These are phyloP conservation scores for Drosophila orena DNA, from an alignment of 1,140 invertebrate species.

Conservation along the genomic window DNA sequence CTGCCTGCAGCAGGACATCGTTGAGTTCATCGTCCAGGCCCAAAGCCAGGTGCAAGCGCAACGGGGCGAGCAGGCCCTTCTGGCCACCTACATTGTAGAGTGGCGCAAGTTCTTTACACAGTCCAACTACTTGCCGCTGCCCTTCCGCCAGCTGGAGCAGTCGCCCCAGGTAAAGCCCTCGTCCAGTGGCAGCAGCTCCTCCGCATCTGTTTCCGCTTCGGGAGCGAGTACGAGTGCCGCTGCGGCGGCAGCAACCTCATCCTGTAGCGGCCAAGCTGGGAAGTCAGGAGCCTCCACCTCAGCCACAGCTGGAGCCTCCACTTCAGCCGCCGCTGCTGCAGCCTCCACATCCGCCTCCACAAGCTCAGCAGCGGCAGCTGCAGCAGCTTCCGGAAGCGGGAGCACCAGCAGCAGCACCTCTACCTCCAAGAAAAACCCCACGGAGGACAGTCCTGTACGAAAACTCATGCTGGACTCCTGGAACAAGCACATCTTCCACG, in stretches of 20 bases:
- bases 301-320: conserved; percentile 69
- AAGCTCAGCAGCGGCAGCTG: conserved; percentile 81
- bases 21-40: conserved; percentile 97
- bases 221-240: conserved; percentile 55
- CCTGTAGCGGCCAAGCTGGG: conserved; percentile 33
- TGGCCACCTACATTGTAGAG: conserved; percentile 98
- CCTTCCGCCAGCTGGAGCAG: conserved; percentile 96
- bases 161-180: conserved; percentile 86
- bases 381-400: conserved; percentile 34
- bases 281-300: conserved; percentile 59
- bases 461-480: conserved; percentile 99
- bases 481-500: conserved; percentile 98
- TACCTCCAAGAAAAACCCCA: conserved; percentile 88
- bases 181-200: conserved; percentile 28
- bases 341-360: conserved; percentile 78
- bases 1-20: conserved; percentile 96
- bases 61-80: conserved; percentile 96
- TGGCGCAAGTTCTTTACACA: conserved; percentile 99
- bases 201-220: conserved; percentile 50
- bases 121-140: conserved; percentile 97
- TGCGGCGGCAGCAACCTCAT: conserved; percentile 36
- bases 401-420: conserved; percentile 60
- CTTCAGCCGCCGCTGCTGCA: conserved; percentile 74
- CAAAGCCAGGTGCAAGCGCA: conserved; percentile 95
- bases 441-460: conserved; percentile 95